Evolutionary conservation across 2,888 invertebrate genomes (phyloP).

Genomic region (Lycia hirtaria): DNA sequence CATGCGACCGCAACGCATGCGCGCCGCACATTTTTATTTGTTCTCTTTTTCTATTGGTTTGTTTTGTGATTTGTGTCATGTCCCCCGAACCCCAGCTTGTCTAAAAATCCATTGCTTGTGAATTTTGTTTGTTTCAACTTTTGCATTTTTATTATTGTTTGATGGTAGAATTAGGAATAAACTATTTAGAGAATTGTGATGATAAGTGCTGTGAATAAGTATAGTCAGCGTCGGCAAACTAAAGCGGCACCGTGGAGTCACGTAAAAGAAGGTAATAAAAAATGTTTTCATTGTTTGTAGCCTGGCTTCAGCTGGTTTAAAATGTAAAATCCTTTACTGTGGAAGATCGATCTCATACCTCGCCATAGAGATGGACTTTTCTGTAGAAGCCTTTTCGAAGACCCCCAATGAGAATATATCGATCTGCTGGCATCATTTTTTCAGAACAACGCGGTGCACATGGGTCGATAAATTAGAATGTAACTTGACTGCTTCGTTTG

Average conservation of each 20-base stretch:
- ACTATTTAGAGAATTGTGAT: slow-evolving; percentile 80
- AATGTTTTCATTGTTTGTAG: slow-evolving; percentile 72
- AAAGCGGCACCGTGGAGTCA: slow-evolving; percentile 86
- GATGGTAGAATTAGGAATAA: slow-evolving; percentile 73
- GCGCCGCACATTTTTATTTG: slow-evolving; percentile 67
- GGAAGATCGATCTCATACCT: slow-evolving; percentile 1
- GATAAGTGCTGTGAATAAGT: slow-evolving; percentile 84
- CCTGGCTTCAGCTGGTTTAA: slow-evolving; percentile 34
- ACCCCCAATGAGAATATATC: slow-evolving; percentile 11
- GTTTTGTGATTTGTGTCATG: slow-evolving; percentile 82
- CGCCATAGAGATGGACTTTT: background rate
- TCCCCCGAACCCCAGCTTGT: slow-evolving; percentile 74
- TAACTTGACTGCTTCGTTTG: slow-evolving; percentile 46
- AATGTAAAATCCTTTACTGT: slow-evolving; percentile 34
- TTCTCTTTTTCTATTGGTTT: slow-evolving; percentile 81
- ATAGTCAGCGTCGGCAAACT: slow-evolving; percentile 82
- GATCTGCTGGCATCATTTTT: slow-evolving; percentile 23
- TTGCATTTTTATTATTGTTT: slow-evolving; percentile 60
- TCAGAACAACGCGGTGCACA: slow-evolving; percentile 48
- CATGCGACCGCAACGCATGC: slow-evolving; percentile 70
- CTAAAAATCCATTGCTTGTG: slow-evolving; percentile 67
- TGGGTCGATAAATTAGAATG: slow-evolving; percentile 63
- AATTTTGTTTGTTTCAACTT: slow-evolving; percentile 71
- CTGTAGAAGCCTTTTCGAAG: background rate
- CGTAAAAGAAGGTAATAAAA: slow-evolving; percentile 84